A percentile compares a stretch with the other conserved stretches of the same genome.
These are phyloP conservation scores for Thamnophis elegans DNA, from an alignment of 2,797 vertebrate genomes.

Conservation along the genomic window DNA sequence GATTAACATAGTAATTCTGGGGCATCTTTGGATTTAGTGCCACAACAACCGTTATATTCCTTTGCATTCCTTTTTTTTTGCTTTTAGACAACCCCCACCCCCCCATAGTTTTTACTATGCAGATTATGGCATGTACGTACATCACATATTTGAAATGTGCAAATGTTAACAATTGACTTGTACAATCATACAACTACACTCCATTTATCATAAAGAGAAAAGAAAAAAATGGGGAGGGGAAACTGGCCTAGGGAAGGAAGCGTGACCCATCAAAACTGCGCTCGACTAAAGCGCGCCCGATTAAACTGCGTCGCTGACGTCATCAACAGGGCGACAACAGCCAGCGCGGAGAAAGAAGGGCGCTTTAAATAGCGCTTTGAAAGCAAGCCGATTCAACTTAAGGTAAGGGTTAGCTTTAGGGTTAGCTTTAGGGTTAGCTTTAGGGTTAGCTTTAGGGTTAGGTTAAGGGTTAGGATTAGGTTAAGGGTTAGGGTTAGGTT, in stretches of 20 bases:
- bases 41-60: background rate
- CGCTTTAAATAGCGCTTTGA: too few relatives aligned
- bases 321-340: too few relatives aligned
- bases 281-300: too few relatives aligned
- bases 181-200: background rate
- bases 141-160: background rate
- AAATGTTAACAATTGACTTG: background rate
- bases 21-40: background rate
- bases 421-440: too few relatives aligned
- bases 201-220: background rate
- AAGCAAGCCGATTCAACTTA: too few relatives aligned
- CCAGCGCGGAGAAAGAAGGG: too few relatives aligned
- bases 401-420: too few relatives aligned
- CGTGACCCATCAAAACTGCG: too few relatives aligned
- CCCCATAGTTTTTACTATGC: background rate
- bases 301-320: too few relatives aligned
- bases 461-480: too few relatives aligned
- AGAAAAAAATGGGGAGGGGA: background rate
- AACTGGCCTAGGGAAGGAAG: background rate
- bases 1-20: background rate
- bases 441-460: too few relatives aligned
- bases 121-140: background rate
- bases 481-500: too few relatives aligned
- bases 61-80: background rate
- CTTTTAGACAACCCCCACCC: background rate